Percentiles rank a stretch among this genome's conserved stretches.
These are phyloP conservation scores for Cantharis nigra DNA, from an alignment of 2,888 invertebrate species.

Conservation along the genomic window DNA sequence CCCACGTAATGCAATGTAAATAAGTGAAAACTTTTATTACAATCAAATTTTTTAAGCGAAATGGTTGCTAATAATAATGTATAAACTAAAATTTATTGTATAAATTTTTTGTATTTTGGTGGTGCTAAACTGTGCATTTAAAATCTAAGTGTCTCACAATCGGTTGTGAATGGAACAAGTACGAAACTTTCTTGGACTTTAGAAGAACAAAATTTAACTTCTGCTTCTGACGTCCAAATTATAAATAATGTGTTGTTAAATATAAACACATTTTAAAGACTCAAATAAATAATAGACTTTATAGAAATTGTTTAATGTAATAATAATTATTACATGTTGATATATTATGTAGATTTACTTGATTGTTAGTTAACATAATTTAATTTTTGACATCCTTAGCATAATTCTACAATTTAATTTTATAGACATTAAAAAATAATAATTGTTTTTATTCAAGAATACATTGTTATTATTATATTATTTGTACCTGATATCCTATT, in stretches of 20 bases:
- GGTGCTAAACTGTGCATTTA: conserved; percentile 27
- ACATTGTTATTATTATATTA: conserved; percentile 3
- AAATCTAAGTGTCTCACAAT: conserved; percentile 13
- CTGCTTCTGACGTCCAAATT: conserved; percentile 20
- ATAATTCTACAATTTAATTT: conserved; percentile 6
- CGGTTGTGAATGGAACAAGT: conserved; percentile 20
- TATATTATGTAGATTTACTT: conserved; percentile 30
- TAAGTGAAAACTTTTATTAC: conserved; percentile 9
- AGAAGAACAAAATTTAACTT: conserved; percentile 2
- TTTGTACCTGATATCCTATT: conserved; percentile 12
- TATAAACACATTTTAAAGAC: conserved; percentile 5
- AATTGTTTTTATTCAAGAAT: background rate
- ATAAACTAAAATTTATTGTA: conserved; percentile 10
- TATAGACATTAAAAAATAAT: background rate
- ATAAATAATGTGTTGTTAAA: conserved; percentile 17
- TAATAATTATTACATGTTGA: conserved; percentile 30
- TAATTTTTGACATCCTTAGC: conserved; percentile 6
- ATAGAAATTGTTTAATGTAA: conserved; percentile 28
- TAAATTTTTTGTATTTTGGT: conserved; percentile 21
- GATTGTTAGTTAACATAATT: conserved; percentile 26
- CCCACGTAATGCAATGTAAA: conserved; percentile 27
- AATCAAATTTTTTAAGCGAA: background rate
- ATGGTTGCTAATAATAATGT: conserved; percentile 17
- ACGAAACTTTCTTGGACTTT: background rate
- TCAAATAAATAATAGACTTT: conserved; percentile 22